phyloP scores from a whole-genome alignment of 2,113 vertebrate species.

The Apodemus sylvaticus region DNA sequence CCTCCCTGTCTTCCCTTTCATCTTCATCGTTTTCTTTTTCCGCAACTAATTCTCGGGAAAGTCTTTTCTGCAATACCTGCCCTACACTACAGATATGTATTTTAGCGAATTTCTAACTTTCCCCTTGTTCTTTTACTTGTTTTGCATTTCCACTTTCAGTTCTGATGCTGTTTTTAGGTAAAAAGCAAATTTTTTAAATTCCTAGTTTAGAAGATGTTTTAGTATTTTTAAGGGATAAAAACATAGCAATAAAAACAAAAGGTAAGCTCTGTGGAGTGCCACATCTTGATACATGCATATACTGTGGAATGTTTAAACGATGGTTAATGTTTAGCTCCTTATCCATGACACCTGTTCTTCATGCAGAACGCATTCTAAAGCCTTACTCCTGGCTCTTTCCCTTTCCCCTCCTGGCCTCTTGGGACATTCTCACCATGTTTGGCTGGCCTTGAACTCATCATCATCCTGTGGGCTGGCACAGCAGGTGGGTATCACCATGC shows the following conservation, averaged over 20 bases:
- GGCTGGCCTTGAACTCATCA: background rate
- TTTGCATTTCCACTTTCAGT: background rate
- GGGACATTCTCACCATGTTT: background rate
- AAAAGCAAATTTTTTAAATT: background rate
- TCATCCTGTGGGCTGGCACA: background rate
- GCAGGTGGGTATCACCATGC: background rate
- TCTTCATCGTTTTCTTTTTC: conserved; percentile 21
- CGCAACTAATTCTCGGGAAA: background rate
- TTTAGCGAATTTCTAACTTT: conserved; percentile 6
- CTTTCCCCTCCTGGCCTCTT: background rate
- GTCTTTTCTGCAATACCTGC: background rate
- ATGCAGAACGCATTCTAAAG: background rate
- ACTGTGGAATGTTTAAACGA: background rate
- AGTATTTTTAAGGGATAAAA: background rate
- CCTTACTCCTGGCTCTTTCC: background rate
- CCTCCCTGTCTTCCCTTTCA: background rate
- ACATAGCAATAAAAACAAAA: background rate
- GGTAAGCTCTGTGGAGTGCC: background rate
- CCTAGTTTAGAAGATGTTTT: background rate
- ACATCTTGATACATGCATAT: background rate
- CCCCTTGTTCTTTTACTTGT: background rate
- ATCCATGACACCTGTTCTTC: background rate
- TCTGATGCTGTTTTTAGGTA: background rate
- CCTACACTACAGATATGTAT: background rate
- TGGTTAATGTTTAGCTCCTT: background rate